phyloP scores from a whole-genome alignment of 2,797 vertebrate genomes.

The Thripadectes ignobilis region DNA sequence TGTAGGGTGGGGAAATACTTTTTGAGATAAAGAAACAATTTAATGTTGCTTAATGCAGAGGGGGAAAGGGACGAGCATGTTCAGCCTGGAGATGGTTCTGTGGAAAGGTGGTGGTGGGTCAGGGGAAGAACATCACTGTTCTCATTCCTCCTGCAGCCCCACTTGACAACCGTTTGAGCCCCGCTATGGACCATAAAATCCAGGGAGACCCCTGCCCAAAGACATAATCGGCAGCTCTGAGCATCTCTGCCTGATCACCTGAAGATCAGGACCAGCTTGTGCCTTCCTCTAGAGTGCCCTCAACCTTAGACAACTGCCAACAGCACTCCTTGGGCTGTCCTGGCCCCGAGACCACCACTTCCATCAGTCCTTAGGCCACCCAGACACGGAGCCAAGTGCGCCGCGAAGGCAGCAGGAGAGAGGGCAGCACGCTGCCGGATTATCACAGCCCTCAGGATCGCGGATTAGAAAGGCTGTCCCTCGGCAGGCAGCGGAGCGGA shows the following conservation, averaged over 20 bases:
- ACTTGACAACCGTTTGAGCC: accelerated
- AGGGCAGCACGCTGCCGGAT: neutral
- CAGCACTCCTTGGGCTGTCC: accelerated
- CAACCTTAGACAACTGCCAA: neutral
- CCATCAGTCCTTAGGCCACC: neutral
- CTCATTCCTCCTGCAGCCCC: neutral
- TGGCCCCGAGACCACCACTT: neutral
- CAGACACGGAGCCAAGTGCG: accelerated
- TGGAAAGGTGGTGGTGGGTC: neutral
- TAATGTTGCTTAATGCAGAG: neutral
- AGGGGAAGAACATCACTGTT: too few species aligned
- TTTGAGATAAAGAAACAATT: neutral
- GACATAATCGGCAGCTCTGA: neutral
- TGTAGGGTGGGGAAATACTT: accelerated
- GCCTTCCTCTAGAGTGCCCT: neutral
- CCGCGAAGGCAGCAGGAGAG: neutral
- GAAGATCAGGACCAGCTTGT: neutral
- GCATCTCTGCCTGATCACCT: neutral
- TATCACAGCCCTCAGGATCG: neutral
- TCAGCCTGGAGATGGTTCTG: neutral
- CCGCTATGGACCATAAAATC: neutral
- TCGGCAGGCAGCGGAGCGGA: neutral
- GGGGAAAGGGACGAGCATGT: accelerated
- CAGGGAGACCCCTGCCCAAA: neutral
- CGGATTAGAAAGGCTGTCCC: neutral